These are phyloP conservation scores for Mamestra configurata DNA, from an alignment of 1,140 invertebrate genomes.

Conservation along the genomic window DNA sequence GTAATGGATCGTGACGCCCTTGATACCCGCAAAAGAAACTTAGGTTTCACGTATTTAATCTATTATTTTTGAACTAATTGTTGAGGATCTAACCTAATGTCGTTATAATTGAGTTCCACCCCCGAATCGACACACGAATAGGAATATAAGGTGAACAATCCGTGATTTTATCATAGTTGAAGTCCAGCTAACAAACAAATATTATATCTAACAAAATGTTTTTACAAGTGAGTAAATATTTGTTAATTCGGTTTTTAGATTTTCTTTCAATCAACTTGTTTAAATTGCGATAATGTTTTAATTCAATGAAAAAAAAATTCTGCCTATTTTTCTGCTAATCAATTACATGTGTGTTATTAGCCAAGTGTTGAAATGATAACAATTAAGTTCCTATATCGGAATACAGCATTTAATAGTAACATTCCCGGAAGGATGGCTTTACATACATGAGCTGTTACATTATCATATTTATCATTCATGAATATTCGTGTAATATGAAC, in stretches of 20 bases:
- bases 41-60: conserved; percentile 54
- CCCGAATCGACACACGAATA: conserved; percentile 40
- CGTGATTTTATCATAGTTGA: conserved; percentile 55
- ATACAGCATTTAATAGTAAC: conserved; percentile 13
- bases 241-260: not conserved
- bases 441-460: conserved; percentile 29
- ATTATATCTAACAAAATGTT: conserved; percentile 61
- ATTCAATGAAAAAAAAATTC: not conserved
- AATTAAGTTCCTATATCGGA: conserved; percentile 25
- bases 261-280: not conserved
- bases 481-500: not conserved
- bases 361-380: conserved; percentile 28
- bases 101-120: conserved; percentile 57
- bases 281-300: not conserved
- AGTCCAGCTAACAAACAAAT: conserved; percentile 56
- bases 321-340: not conserved
- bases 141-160: conserved; percentile 51
- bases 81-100: conserved; percentile 49
- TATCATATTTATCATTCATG: conserved; percentile 33
- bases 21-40: conserved; percentile 60
- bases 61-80: conserved; percentile 51
- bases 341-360: not conserved
- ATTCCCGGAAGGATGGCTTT: conserved; percentile 27
- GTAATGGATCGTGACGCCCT: conserved; percentile 60
- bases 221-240: conserved; percentile 57